A percentile compares a stretch with the other conserved stretches of the same genome.
Conservation (phyloP, 2,113 vertebrate species). For the Pagrus major region DNA sequence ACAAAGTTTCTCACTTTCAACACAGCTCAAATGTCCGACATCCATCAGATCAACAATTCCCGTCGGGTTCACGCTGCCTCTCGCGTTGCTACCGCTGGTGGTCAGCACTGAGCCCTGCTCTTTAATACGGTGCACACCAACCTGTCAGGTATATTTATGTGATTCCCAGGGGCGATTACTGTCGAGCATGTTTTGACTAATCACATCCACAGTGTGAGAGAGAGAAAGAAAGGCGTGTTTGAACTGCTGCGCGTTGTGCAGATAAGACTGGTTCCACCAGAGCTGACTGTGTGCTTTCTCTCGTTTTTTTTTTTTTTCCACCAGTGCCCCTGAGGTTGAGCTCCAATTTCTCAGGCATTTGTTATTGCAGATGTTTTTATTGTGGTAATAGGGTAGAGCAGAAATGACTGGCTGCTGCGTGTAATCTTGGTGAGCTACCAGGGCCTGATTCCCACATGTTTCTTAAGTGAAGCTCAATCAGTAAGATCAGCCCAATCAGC, state of each 20-base stretch:
- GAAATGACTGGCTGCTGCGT: slow-evolving; percentile 31
- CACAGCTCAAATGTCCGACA: slow-evolving; percentile 45
- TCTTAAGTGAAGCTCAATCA: slow-evolving; percentile 52
- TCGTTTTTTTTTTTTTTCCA: not conserved
- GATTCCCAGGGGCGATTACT: slow-evolving; percentile 55
- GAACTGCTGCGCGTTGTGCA: slow-evolving; percentile 37
- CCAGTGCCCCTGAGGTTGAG: slow-evolving; percentile 2
- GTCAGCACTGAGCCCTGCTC: slow-evolving; percentile 70
- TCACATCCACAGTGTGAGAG: slow-evolving; percentile 46
- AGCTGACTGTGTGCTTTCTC: slow-evolving; percentile 15
- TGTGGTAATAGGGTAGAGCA: slow-evolving; percentile 48
- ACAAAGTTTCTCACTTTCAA: not conserved
- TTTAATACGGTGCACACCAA: slow-evolving; percentile 1
- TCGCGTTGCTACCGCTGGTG: slow-evolving; percentile 70
- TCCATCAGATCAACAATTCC: slow-evolving; percentile 74
- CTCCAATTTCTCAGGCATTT: slow-evolving; percentile 46
- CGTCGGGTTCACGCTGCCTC: slow-evolving; percentile 26
- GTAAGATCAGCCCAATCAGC: slow-evolving; percentile 60
- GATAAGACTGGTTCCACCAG: slow-evolving; percentile 21
- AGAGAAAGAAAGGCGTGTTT: slow-evolving; percentile 47
- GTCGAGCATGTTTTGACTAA: slow-evolving; percentile 67
- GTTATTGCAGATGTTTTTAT: slow-evolving; percentile 54
- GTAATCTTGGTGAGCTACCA: slow-evolving; percentile 24
- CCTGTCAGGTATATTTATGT: slow-evolving; percentile 51
- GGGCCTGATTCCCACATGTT: slow-evolving; percentile 58